Conservation (phyloP, 2,888 invertebrate genomes). For the Drosophila mayaguana region DNA sequence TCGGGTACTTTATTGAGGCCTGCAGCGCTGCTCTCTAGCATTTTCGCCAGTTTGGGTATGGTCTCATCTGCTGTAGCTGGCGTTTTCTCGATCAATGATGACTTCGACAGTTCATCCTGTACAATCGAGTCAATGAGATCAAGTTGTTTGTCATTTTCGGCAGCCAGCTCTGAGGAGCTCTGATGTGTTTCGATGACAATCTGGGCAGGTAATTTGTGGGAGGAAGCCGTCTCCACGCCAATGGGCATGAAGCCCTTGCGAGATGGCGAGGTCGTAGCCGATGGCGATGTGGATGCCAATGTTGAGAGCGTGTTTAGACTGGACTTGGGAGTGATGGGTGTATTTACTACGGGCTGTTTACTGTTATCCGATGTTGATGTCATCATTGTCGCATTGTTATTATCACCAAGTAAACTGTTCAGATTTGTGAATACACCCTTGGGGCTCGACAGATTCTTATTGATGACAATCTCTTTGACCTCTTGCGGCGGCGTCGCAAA, state of each 20-base stretch:
- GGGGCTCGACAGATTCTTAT: constrained; percentile 74
- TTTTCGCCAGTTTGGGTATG: constrained; percentile 86
- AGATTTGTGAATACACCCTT: constrained; percentile 71
- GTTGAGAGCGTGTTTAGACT: constrained; percentile 17
- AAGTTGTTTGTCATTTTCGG: constrained; percentile 84
- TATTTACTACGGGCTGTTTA: constrained; percentile 28
- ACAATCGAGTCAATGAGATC: constrained; percentile 85
- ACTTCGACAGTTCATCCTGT: constrained; percentile 82
- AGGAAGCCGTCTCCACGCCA: constrained; percentile 78
- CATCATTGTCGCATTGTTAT: constrained; percentile 31
- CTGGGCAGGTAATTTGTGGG: constrained; percentile 83
- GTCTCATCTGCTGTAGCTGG: constrained; percentile 74
- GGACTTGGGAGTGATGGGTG: constrained; percentile 57
- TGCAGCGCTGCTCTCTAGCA: constrained; percentile 84
- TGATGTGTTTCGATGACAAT: constrained; percentile 85
- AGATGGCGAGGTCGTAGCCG: constrained; percentile 49
- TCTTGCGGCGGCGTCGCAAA: constrained; percentile 64
- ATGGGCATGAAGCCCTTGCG: constrained; percentile 84
- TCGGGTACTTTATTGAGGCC: constrained; percentile 56
- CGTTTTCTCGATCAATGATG: constrained; percentile 63
- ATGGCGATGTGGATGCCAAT: constrained; percentile 41
- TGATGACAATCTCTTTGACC: constrained; percentile 82
- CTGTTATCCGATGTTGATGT: constrained; percentile 23
- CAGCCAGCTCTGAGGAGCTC: constrained; percentile 82
- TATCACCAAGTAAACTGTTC: constrained; percentile 65